Base-by-base conservation (phyloP, 2,113 vertebrate species). In the Ibidorhyncha struthersii region DNA sequence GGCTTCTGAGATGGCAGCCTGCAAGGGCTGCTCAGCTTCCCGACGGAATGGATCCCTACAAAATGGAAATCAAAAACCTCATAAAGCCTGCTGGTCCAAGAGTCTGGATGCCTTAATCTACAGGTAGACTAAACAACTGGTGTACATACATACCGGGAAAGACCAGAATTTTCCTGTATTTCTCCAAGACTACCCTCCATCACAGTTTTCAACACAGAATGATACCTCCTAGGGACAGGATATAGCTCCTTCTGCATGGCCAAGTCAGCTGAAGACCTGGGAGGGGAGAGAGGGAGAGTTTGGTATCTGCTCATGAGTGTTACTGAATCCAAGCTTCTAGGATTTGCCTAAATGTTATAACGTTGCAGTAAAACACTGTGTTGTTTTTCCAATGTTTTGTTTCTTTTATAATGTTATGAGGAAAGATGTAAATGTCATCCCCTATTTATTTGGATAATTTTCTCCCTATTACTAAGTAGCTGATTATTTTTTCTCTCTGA, bases 391-490 rank as follows among this genome's bases (percentile, higher is more conserved):
- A 79, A 16, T 0, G 10, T 14, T 53, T 72, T 67, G 1, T 66
- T 80, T 58, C n/a, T 58, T 92, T 66, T 30, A 13, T 30, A 41
- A 8, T 4, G 0, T 36, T 93, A 26, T 18, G 5, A 11, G 29
- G 12, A 45, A 85, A 74, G 10, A 49, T 36, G 2, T 9, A 90
- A 74, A 50, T 49, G 4, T 9, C 27, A 40, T 10, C 15, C 4
- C 25, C 6, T 40, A 29, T 21, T 1, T 32, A 66, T 5, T 36
- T 9, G 3, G 34, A 74, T 4, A 72, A 7, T 8, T n/a, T 74
- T 79, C 71, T 19, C 2, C 1, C 3, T 79, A 2, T 49, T 53
- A 41, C 10, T 71, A 71, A 50, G 27, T n/a, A 0, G 0, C 4
- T 50, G 1, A n/a, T 47, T 50, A 38, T 34, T 70, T 95, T 78